Conservation (phyloP, 1,140 invertebrate genomes). For the Lepidostoma basale region DNA sequence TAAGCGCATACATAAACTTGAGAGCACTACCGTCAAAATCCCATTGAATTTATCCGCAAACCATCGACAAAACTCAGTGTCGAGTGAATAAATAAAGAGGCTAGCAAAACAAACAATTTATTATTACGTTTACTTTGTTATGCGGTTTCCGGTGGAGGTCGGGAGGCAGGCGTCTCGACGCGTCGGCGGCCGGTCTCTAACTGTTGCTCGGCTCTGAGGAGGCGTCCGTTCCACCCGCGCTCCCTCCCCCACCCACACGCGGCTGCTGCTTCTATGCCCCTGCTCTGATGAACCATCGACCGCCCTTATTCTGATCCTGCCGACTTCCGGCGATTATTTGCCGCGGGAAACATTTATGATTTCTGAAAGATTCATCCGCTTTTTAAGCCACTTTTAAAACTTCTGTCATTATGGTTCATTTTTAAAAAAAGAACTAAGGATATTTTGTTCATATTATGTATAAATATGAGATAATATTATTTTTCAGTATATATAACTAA, state of each 20-base stretch:
- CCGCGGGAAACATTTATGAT: no score
- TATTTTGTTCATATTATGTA: no score
- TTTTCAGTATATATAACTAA: no score
- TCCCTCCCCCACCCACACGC: background rate
- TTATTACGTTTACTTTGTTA: slow-evolving; percentile 18
- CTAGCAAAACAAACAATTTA: background rate
- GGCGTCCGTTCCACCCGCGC: background rate
- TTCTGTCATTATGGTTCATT: no score
- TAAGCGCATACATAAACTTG: background rate
- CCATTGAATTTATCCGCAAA: no score
- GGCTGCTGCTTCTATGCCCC: background rate
- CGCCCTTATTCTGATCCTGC: slow-evolving; percentile 10
- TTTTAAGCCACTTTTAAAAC: no score
- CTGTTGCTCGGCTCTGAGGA: slow-evolving; percentile 7
- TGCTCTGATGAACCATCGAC: background rate
- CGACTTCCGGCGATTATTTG: slow-evolving; percentile 15
- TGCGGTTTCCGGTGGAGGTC: background rate
- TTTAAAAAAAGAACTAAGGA: no score
- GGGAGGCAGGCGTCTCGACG: slow-evolving; percentile 11
- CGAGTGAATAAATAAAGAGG: no score
- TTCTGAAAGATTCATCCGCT: no score
- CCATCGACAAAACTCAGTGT: no score
- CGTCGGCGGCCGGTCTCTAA: slow-evolving; percentile 15
- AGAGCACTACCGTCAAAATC: background rate
- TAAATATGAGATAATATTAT: no score